Evolutionary conservation across 2,797 vertebrate genomes (phyloP).

Genomic region (Anguilla anguilla): DNA sequence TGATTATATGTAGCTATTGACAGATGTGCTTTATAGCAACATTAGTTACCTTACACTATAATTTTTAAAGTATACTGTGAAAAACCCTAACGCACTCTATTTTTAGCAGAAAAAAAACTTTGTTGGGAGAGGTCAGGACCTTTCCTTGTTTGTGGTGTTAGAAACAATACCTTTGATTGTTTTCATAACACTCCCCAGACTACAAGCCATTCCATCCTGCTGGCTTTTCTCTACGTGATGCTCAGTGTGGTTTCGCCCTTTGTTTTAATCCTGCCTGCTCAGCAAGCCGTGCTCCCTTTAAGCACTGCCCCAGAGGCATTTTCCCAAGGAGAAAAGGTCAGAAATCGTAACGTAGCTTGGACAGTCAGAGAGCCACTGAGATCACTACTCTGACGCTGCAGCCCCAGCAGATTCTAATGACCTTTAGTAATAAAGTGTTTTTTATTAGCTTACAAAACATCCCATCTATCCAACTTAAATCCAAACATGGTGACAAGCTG

Average conservation of each 20-base stretch:
- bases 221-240: background rate
- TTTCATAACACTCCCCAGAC: background rate
- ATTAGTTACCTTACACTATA: background rate
- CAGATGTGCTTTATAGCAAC: slow-evolving; percentile 31
- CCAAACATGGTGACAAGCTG: background rate
- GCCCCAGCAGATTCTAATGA: background rate
- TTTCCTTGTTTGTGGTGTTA: background rate
- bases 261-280: background rate
- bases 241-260: background rate
- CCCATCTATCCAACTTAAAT: background rate
- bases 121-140: slow-evolving; percentile 8
- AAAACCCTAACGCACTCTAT: slow-evolving; percentile 64
- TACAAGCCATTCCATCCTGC: background rate
- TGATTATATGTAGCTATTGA: background rate
- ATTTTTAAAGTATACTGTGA: slow-evolving; percentile 67
- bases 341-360: background rate
- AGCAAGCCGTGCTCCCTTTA: background rate
- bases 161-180: slow-evolving; percentile 16
- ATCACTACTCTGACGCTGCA: background rate
- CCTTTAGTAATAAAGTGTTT: background rate
- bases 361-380: background rate
- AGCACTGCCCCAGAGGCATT: background rate
- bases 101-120: background rate
- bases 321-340: background rate
- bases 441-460: background rate